A percentile compares a stretch with the other conserved stretches of the same genome.
Conservation (phyloP, 2,113 vertebrate species). For the Rhinichthys klamathensis region DNA sequence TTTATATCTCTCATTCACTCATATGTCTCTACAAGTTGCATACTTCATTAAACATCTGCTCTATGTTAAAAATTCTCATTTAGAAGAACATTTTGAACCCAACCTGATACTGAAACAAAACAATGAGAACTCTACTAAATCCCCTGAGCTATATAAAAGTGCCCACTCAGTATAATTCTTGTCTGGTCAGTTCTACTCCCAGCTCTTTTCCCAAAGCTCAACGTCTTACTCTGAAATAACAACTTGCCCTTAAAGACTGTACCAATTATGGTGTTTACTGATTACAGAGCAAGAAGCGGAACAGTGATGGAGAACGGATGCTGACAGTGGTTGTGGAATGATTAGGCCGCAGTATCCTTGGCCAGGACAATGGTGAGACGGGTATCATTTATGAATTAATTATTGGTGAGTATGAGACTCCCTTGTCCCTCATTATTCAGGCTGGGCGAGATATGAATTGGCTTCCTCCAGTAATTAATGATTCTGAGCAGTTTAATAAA, state of each 20-base stretch:
- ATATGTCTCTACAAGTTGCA: background rate
- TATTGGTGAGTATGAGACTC: slow-evolving; percentile 62
- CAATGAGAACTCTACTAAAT: background rate
- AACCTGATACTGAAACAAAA: background rate
- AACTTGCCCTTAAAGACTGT: slow-evolving; percentile 50
- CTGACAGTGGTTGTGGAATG: slow-evolving; percentile 48
- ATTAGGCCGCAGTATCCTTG: slow-evolving; percentile 58
- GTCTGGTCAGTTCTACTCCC: background rate
- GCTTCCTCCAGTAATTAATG: slow-evolving; percentile 75
- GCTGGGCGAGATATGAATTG: slow-evolving; percentile 65
- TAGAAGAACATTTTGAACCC: background rate
- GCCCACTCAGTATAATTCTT: slow-evolving; percentile 11
- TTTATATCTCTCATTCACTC: too few species aligned
- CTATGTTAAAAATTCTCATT: background rate
- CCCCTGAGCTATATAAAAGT: background rate
- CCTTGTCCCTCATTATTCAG: slow-evolving; percentile 71
- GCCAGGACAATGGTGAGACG: slow-evolving; percentile 53
- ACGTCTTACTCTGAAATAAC: slow-evolving; percentile 40
- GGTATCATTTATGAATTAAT: slow-evolving; percentile 66
- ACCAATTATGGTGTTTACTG: slow-evolving; percentile 56
- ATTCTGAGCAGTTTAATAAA: slow-evolving; percentile 69
- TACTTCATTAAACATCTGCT: background rate
- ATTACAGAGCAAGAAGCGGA: slow-evolving; percentile 51
- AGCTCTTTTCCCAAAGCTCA: slow-evolving; percentile 1
- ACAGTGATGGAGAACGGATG: slow-evolving; percentile 51